Conservation (phyloP, 2,797 vertebrate genomes). For the Anas bernieri region DNA sequence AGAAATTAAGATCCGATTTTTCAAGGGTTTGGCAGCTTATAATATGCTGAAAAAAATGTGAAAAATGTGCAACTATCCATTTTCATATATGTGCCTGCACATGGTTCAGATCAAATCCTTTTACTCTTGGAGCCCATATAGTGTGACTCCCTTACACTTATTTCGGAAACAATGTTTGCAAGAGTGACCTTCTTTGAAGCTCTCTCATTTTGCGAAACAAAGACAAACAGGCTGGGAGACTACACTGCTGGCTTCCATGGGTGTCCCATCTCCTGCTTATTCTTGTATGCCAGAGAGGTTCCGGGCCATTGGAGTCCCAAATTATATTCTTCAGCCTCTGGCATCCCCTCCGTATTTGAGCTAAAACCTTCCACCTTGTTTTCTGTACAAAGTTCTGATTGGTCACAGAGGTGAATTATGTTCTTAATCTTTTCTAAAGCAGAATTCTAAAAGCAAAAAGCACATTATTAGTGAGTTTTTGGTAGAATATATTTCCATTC, state of each 20-base stretch:
- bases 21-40: not conserved
- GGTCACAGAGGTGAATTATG: not conserved
- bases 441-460: slow-evolving; percentile 3
- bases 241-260: not conserved
- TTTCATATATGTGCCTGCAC: not conserved
- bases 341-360: not conserved
- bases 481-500: slow-evolving; percentile 15
- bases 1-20: not conserved
- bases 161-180: not conserved
- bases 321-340: not conserved
- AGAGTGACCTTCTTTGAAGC: not conserved
- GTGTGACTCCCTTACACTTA: not conserved
- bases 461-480: not conserved
- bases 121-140: not conserved
- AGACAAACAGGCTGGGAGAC: not conserved
- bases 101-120: not conserved
- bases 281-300: not conserved
- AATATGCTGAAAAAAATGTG: not conserved
- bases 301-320: not conserved
- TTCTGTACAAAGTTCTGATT: not conserved
- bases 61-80: not conserved
- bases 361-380: not conserved
- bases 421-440: not conserved
- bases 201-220: not conserved
- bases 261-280: not conserved